phyloP scores from a whole-genome alignment of 2,113 vertebrate species.

The Collichthys lucidus region DNA sequence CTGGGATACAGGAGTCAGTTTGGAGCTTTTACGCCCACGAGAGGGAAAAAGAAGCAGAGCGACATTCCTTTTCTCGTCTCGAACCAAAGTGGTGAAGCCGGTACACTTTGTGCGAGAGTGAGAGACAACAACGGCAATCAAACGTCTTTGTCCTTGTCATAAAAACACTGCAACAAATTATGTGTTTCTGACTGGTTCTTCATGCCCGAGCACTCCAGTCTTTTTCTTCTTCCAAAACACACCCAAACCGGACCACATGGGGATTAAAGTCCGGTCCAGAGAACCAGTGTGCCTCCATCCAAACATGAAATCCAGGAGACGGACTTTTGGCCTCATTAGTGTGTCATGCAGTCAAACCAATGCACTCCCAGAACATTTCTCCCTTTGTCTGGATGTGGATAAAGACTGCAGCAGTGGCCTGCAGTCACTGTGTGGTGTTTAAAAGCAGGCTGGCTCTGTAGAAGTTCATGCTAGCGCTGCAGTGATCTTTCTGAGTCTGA shows the following conservation, averaged over 20 bases:
- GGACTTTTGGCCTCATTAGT: conserved; percentile 57
- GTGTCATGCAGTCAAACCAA: conserved; percentile 21
- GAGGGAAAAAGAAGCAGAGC: conserved; percentile 5
- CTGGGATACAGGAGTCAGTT: conserved; percentile 6
- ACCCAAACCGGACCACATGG: conserved; percentile 50
- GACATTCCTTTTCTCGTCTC: not conserved
- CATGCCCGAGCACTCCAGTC: conserved; percentile 19
- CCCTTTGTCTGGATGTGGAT: conserved; percentile 23
- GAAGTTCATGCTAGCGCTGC: conserved; percentile 15
- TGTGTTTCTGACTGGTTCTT: conserved; percentile 18
- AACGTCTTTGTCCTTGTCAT: not conserved
- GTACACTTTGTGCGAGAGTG: not conserved
- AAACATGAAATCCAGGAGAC: conserved; percentile 53
- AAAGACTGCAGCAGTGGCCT: not conserved
- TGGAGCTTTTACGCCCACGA: conserved; percentile 6
- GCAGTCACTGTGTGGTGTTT: conserved; percentile 6
- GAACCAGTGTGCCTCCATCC: conserved; percentile 38
- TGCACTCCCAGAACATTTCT: conserved; percentile 25
- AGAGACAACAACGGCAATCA: conserved; percentile 11
- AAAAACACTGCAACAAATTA: conserved; percentile 1
- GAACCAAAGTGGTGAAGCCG: conserved; percentile 13
- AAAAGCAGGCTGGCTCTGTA: conserved; percentile 6
- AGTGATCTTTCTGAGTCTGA: conserved; percentile 32
- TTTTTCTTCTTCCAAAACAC: conserved; percentile 55
- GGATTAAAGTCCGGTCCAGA: conserved; percentile 51